These are phyloP conservation scores for Gortyna flavago DNA, from an alignment of 2,888 invertebrate genomes.

Conservation along the genomic window DNA sequence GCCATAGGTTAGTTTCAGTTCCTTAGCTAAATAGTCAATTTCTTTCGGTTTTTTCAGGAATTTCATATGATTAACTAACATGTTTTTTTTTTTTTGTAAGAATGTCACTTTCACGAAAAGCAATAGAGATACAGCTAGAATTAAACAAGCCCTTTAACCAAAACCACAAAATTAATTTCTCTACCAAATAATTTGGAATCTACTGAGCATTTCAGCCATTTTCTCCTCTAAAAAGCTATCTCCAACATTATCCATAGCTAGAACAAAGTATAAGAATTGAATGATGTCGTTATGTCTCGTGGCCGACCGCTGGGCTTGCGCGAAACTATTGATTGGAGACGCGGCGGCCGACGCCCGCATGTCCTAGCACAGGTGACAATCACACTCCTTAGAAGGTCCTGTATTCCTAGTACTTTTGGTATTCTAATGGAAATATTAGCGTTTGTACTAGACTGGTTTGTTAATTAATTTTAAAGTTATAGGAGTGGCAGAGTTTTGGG, in stretches of 20 bases:
- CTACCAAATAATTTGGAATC: neutral
- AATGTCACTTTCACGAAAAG: neutral
- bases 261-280: conserved; percentile 59
- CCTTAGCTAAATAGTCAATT: neutral
- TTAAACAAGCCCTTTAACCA: neutral
- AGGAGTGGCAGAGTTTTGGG: neutral
- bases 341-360: conserved; percentile 76
- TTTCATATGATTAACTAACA: too few relatives aligned
- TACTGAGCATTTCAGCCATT: neutral
- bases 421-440: neutral
- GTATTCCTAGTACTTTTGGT: neutral
- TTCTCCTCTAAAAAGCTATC: conserved; percentile 9
- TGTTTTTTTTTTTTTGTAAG: too few relatives aligned
- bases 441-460: neutral
- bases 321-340: conserved; percentile 84
- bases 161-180: neutral
- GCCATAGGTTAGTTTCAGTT: conserved; percentile 12
- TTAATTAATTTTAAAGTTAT: neutral
- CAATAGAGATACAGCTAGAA: neutral
- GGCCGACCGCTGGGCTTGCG: conserved; percentile 76
- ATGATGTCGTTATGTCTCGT: conserved; percentile 68
- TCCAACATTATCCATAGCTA: conserved; percentile 13
- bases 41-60: neutral
- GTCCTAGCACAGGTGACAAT: conserved; percentile 77
- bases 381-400: conserved; percentile 55